Evolutionary conservation across 2,797 vertebrate species (phyloP).

Genomic region (Halcyon leucocephala): DNA sequence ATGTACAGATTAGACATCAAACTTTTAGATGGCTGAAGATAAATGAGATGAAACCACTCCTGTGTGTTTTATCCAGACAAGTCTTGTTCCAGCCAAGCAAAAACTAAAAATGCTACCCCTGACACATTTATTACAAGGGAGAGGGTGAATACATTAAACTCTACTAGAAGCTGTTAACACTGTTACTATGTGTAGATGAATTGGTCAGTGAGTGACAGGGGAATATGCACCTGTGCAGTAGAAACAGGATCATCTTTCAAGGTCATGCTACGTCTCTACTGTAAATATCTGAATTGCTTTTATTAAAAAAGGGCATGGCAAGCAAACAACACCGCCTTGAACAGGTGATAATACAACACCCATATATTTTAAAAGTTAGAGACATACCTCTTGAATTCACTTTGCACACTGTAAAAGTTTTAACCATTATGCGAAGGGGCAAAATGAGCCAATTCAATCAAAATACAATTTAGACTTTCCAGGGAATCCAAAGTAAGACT

Average conservation of each 20-base stretch:
- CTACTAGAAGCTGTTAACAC: not conserved
- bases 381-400: not conserved
- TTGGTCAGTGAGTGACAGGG: not conserved
- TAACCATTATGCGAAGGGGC: not conserved
- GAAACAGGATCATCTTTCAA: not conserved
- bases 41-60: not conserved
- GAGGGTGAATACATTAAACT: not conserved
- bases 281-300: not conserved
- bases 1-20: not conserved
- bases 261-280: not conserved
- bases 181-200: not conserved
- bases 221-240: not conserved
- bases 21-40: not conserved
- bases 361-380: not conserved
- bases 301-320: not conserved
- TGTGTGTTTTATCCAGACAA: not conserved
- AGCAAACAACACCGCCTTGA: not conserved
- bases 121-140: not conserved
- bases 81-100: not conserved
- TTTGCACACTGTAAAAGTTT: not conserved
- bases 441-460: not conserved
- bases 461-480: not conserved
- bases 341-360: not conserved
- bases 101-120: not conserved
- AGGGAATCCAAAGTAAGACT: not conserved